Percentiles rank a stretch among this genome's conserved stretches.
Conservation (phyloP, 2,113 vertebrate genomes). For the Labeo rohita region DNA sequence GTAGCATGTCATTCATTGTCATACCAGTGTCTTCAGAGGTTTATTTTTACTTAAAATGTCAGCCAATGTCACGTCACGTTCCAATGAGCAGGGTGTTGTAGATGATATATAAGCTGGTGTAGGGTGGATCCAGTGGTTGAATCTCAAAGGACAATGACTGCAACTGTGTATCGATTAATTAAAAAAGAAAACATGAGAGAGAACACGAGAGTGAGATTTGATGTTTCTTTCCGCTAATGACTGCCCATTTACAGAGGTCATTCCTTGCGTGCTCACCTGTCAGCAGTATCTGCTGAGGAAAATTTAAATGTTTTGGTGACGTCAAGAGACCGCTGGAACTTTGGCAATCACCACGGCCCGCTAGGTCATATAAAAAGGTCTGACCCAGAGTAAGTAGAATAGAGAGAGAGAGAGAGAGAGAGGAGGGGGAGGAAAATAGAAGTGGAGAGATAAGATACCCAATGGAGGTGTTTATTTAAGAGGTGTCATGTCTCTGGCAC, state of each 20-base stretch:
- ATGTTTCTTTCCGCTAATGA: neutral
- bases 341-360: conserved; percentile 66
- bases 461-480: conserved; percentile 68
- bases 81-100: conserved; percentile 1
- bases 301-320: conserved; percentile 83
- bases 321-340: conserved; percentile 76
- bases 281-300: conserved; percentile 81
- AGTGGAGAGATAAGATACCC: conserved; percentile 64
- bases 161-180: neutral
- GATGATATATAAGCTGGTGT: neutral
- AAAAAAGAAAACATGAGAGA: neutral
- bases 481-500: conserved; percentile 62
- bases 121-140: neutral
- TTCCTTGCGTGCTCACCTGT: conserved; percentile 77
- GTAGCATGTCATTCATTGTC: conserved; percentile 54
- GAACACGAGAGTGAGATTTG: neutral
- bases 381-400: conserved; percentile 3
- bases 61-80: conserved; percentile 64
- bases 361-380: conserved; percentile 64
- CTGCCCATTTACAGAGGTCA: conserved; percentile 49
- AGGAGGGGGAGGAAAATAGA: conserved; percentile 36
- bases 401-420: conserved; percentile 7
- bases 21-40: conserved; percentile 68
- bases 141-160: neutral
- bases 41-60: conserved; percentile 79